Percentiles rank a stretch among this genome's conserved stretches.
Conservation (phyloP, 2,888 invertebrate species). For the Phanerotoma sp. region DNA sequence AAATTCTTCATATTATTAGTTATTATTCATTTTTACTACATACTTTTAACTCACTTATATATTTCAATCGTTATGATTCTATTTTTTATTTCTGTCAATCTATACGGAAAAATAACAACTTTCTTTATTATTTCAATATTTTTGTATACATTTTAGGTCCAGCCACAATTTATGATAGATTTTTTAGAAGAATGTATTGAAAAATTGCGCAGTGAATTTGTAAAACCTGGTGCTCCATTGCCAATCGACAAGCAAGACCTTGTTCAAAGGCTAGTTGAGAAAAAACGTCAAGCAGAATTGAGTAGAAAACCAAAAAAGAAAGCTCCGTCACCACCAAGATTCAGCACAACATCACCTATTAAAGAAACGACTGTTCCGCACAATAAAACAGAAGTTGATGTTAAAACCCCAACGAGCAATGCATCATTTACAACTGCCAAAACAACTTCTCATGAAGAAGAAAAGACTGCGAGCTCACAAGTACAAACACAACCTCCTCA, state of each 20-base stretch:
- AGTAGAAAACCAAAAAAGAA: slow-evolving; percentile 51
- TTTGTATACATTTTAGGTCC: slow-evolving; percentile 66
- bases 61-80: too few species aligned
- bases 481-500: not conserved
- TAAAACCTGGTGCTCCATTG: slow-evolving; percentile 56
- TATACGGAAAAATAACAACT: too few species aligned
- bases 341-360: slow-evolving; percentile 45
- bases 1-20: too few species aligned
- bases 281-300: slow-evolving; percentile 64
- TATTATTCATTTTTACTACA: too few species aligned
- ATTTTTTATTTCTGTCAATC: too few species aligned
- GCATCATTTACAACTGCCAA: slow-evolving; percentile 41
- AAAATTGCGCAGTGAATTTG: slow-evolving; percentile 54
- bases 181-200: slow-evolving; percentile 73
- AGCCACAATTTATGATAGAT: slow-evolving; percentile 70
- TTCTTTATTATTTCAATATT: too few species aligned
- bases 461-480: slow-evolving; percentile 17
- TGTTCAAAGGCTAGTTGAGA: slow-evolving; percentile 65
- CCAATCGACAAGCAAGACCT: slow-evolving; percentile 66
- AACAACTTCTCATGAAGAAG: slow-evolving; percentile 27
- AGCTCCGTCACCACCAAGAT: slow-evolving; percentile 53
- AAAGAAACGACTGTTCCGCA: slow-evolving; percentile 36
- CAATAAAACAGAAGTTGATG: slow-evolving; percentile 37
- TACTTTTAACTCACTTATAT: too few species aligned
- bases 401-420: slow-evolving; percentile 37